phyloP scores from a whole-genome alignment of 2,113 vertebrate genomes.

The Cryptotis parvus region DNA sequence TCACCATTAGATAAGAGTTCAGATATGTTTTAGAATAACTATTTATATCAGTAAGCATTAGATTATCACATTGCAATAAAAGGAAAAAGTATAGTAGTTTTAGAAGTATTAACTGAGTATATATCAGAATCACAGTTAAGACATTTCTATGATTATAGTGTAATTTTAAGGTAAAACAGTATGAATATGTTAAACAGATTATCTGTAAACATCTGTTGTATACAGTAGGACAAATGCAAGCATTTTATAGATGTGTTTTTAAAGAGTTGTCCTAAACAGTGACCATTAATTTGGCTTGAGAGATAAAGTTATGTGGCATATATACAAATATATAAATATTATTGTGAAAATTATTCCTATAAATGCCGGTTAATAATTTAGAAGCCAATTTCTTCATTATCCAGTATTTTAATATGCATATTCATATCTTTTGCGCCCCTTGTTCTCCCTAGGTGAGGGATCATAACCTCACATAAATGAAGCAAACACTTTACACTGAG shows the following conservation, averaged over 20 bases:
- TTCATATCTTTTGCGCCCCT: no score
- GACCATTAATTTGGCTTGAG: background rate
- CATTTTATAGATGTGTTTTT: background rate
- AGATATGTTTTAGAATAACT: background rate
- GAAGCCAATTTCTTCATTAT: background rate
- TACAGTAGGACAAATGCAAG: background rate
- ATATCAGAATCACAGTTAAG: background rate
- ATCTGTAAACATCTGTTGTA: constrained; percentile 8
- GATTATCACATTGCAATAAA: background rate
- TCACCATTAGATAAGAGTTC: background rate
- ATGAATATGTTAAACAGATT: constrained; percentile 15
- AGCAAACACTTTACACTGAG: no score
- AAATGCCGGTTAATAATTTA: background rate
- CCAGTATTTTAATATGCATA: background rate
- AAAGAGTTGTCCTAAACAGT: background rate
- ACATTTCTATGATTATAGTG: background rate
- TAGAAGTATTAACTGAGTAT: background rate
- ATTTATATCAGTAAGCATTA: background rate
- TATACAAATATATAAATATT: background rate
- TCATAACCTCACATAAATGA: no score
- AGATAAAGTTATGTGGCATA: background rate
- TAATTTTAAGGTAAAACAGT: constrained; percentile 10
- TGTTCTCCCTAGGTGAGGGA: no score
- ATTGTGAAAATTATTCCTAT: background rate
- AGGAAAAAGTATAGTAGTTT: background rate